These are phyloP conservation scores for Apis laboriosa DNA, from an alignment of 1,140 invertebrate genomes.

Conservation along the genomic window DNA sequence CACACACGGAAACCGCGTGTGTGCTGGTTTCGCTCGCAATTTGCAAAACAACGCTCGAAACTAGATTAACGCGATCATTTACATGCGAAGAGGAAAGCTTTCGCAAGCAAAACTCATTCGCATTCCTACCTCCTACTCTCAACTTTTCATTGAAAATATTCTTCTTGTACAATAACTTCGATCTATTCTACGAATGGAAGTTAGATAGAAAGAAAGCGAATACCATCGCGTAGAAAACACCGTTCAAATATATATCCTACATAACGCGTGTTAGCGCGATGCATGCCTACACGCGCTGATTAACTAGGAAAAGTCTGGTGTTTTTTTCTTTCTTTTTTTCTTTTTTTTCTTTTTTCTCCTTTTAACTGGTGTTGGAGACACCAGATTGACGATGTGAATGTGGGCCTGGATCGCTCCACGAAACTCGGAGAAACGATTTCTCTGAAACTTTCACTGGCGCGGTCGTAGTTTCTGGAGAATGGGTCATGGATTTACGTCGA, in stretches of 20 bases:
- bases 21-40: slow-evolving; percentile 22
- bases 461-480: not conserved
- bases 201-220: slow-evolving; percentile 10
- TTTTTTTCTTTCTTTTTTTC: too few relatives aligned
- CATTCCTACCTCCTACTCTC: not conserved
- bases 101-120: not conserved
- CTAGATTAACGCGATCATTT: slow-evolving; percentile 53
- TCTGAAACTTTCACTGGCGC: slow-evolving; percentile 47
- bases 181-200: not conserved
- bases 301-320: slow-evolving; percentile 1
- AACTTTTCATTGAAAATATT: slow-evolving; percentile 2
- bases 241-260: too few relatives aligned
- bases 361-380: not conserved
- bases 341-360: not conserved
- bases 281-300: not conserved
- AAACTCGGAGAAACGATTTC: slow-evolving; percentile 45
- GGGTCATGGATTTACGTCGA: not conserved
- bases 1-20: slow-evolving; percentile 33
- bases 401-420: slow-evolving; percentile 2
- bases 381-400: not conserved
- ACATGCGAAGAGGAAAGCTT: slow-evolving; percentile 1
- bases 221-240: slow-evolving; percentile 14
- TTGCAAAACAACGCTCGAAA: slow-evolving; percentile 56
- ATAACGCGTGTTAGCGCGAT: not conserved
- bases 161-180: not conserved